Base-by-base conservation (phyloP, 1,140 invertebrate species). In the Drosophila insularis region DNA sequence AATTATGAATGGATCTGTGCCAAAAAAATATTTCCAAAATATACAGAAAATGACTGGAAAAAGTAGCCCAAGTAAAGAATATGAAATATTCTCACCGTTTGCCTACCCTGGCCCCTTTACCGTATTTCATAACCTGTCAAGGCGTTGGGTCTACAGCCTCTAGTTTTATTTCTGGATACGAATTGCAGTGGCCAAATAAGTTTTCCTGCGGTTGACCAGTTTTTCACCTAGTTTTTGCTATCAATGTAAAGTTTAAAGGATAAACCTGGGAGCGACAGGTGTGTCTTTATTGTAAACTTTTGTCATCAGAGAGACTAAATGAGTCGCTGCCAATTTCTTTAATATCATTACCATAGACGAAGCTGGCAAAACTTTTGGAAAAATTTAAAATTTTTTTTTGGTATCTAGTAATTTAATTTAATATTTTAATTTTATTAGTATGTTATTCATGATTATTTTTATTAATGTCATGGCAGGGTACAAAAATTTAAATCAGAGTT, bases 121-220 rank as follows among this genome's bases (percentile, higher is more conserved):
- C 62, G 74, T 77, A 74, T 74, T 74, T 74, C 71, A 74, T 65
- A 50, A 37, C 35, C 72, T 66, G 72, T 74, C 68, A 74, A 19
- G 61, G 46, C 39, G 37, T 55, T 46, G 21, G 31, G 19, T 19
- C 50, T 43, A 35, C 63, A 40, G 46, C 21, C 8, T 27, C 40
- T 11, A 19, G 13, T 21, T 39, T 11, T 50, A 17, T 10, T 61
- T 63, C 56, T 56, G 58, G 56, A 37, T 43, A 55, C 35, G 69
- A 72, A 64, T 61, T 32, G 71, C 53, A 10, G 37, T 32, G 27
- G 35, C 8, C 13, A 53, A 43, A 21, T 43, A 70, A 77, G 74
- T 40, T 77, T 77, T 77, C 46, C 32, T 54, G 63, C 40, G 53
- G 63, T 56, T 74, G 43, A 63, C 63, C 68, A 74, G 62, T 66